Conservation (phyloP, 2,113 vertebrate species). For the Tupaia chinensis region DNA sequence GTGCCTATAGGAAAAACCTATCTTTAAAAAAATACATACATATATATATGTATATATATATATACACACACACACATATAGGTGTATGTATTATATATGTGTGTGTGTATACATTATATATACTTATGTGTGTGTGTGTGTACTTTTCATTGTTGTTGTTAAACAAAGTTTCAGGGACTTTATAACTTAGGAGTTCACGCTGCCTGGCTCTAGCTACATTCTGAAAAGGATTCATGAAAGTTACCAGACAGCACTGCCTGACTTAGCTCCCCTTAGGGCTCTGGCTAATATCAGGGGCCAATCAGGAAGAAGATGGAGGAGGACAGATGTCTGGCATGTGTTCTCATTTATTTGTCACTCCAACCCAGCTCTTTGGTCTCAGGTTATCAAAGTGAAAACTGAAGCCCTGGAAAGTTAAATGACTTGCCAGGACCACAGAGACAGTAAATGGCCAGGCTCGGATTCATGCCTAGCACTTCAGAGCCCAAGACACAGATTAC, state of each 20-base stretch:
- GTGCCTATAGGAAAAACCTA: too few relatives aligned
- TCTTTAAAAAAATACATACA: too few relatives aligned
- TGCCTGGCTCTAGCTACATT: background rate
- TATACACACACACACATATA: too few relatives aligned
- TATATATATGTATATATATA: too few relatives aligned
- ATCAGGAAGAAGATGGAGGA: background rate
- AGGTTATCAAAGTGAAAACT: background rate
- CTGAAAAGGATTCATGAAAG: background rate
- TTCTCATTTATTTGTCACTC: background rate
- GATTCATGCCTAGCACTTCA: background rate
- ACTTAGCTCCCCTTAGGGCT: background rate
- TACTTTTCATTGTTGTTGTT: background rate
- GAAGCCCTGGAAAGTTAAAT: background rate
- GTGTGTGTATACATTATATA: too few relatives aligned
- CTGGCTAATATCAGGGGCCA: background rate
- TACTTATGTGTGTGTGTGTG: too few relatives aligned
- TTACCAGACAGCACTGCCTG: background rate
- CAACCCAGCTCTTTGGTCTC: background rate
- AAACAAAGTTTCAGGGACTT: background rate
- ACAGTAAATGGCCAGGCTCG: background rate
- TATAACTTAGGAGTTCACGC: background rate
- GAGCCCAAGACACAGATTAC: background rate
- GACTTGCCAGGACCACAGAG: background rate
- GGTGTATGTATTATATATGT: too few relatives aligned
- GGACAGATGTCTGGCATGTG: background rate